Conservation (phyloP, 2,113 vertebrate genomes). For the Camelus bactrianus region DNA sequence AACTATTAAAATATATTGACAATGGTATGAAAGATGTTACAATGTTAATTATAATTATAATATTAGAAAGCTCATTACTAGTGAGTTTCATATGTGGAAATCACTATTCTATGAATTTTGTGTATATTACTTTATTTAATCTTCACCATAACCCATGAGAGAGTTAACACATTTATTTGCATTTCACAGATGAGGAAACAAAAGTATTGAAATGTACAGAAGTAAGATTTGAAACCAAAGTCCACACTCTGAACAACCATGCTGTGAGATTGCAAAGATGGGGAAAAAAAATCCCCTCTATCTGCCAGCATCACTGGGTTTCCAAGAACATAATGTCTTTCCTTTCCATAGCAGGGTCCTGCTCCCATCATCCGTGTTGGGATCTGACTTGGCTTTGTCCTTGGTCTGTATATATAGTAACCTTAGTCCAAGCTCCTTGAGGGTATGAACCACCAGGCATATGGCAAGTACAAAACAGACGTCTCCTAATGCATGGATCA, state of each 20-base stretch:
- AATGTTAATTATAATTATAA: not conserved
- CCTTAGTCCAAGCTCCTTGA: not conserved
- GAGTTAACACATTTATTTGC: not conserved
- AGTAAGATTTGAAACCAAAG: not conserved
- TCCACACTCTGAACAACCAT: not conserved
- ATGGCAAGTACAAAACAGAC: not conserved
- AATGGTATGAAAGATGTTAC: not conserved
- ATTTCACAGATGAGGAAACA: not conserved
- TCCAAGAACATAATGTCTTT: not conserved
- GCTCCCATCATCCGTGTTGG: not conserved
- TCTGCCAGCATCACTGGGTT: not conserved
- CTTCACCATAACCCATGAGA: not conserved
- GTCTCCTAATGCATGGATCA: not conserved
- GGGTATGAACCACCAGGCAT: not conserved
- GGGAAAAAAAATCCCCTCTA: not conserved
- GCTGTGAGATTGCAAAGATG: not conserved
- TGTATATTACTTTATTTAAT: not conserved
- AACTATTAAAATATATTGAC: not conserved
- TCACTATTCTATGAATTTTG: not conserved
- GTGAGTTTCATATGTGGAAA: not conserved
- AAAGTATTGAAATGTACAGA: not conserved
- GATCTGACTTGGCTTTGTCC: not conserved
- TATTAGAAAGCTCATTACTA: not conserved
- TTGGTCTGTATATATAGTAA: not conserved
- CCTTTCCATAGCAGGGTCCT: not conserved